Evolutionary conservation across 2,797 vertebrate species (phyloP).

Genomic region (Adelosebastes latens): DNA sequence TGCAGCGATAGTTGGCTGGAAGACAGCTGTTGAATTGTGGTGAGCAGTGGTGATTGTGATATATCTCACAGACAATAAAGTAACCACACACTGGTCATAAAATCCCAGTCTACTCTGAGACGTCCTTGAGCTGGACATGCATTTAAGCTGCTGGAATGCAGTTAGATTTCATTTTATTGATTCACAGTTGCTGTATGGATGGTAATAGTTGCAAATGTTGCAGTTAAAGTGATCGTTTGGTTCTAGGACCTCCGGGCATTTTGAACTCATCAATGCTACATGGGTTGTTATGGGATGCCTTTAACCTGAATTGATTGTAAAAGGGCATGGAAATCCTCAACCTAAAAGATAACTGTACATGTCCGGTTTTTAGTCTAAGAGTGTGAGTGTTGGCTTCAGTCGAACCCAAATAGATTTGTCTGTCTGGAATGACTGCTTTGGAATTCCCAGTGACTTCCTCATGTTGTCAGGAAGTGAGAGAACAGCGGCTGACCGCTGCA

Average conservation of each 20-base stretch:
- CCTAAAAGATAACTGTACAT: background rate
- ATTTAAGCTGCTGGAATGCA: background rate
- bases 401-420: slow-evolving; percentile 27
- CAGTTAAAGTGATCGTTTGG: background rate
- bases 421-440: slow-evolving; percentile 33
- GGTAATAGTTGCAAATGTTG: background rate
- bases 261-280: background rate
- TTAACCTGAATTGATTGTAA: background rate
- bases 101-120: background rate
- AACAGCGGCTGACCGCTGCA: slow-evolving; percentile 57
- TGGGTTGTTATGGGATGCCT: background rate
- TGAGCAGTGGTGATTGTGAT: background rate
- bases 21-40: background rate
- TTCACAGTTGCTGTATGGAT: background rate
- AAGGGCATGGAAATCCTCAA: background rate
- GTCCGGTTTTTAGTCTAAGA: background rate
- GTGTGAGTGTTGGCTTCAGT: slow-evolving; percentile 1
- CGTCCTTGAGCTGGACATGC: background rate
- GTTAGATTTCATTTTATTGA: slow-evolving; percentile 6
- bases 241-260: background rate
- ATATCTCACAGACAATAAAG: slow-evolving; percentile 6
- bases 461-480: slow-evolving; percentile 56
- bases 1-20: background rate
- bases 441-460: slow-evolving; percentile 54
- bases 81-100: background rate